Conservation (phyloP, 2,113 vertebrate genomes). For the Coptodon bakossiorum region DNA sequence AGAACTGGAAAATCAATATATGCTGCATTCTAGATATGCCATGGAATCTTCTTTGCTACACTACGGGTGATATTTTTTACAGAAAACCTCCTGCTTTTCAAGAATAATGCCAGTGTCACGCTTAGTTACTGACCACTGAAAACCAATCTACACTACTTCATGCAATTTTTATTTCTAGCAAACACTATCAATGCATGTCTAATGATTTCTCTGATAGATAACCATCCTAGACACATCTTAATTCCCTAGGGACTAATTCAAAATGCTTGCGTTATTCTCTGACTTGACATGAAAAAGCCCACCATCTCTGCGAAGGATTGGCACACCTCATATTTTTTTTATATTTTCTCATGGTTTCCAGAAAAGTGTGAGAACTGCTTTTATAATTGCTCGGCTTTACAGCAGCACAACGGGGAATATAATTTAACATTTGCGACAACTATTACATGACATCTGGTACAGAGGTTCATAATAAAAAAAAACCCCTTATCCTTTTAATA, state of each 20-base stretch:
- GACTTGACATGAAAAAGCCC: background rate
- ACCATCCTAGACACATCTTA: background rate
- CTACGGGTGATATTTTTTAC: slow-evolving; percentile 18
- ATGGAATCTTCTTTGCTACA: slow-evolving; percentile 8
- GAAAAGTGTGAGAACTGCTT: background rate
- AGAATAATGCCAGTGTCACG: background rate
- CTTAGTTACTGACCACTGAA: background rate
- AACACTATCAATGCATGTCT: background rate
- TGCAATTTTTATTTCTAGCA: background rate
- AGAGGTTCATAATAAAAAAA: background rate
- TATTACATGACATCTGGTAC: background rate
- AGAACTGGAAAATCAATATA: slow-evolving; percentile 40
- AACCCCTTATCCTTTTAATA: fast-evolving
- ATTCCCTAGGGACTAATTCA: background rate
- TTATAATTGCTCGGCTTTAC: background rate
- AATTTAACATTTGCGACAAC: background rate
- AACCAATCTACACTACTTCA: background rate
- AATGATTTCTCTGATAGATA: background rate
- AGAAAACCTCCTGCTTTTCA: background rate
- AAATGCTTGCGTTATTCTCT: background rate
- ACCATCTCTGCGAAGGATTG: background rate
- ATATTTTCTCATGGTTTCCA: background rate
- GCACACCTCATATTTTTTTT: background rate
- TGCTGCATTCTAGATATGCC: background rate
- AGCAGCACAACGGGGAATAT: background rate